Evolutionary conservation across 2,797 vertebrate genomes (phyloP).

Genomic region (Crossoptilon crossoptilon): DNA sequence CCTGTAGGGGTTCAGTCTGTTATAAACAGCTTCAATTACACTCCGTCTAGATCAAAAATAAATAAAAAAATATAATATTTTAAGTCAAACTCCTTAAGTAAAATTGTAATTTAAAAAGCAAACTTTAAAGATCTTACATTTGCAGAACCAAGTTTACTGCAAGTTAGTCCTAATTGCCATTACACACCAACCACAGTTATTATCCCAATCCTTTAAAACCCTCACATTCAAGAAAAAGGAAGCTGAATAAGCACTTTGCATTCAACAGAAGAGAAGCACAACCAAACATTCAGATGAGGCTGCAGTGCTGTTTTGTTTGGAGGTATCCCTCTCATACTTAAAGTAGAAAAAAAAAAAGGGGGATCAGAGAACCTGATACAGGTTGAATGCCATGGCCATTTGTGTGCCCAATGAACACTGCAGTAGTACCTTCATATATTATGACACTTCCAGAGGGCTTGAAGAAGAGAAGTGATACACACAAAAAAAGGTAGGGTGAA

Average conservation of each 20-base stretch:
- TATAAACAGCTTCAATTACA: conserved; percentile 99
- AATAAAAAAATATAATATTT: conserved; percentile 44
- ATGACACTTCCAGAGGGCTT: neutral
- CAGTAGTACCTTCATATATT: neutral
- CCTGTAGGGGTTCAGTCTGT: conserved; percentile 98
- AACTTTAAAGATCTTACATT: neutral
- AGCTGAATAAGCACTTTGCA: neutral
- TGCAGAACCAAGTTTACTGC: neutral
- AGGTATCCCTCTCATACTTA: neutral
- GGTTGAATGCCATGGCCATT: neutral
- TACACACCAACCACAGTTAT: neutral
- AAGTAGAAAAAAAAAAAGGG: neutral
- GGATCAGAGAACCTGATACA: neutral
- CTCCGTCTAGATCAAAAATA: conserved; percentile 87
- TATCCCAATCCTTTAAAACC: neutral
- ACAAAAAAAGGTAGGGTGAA: neutral
- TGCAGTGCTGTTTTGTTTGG: neutral
- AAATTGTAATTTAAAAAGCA: neutral
- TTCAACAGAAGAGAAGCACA: neutral
- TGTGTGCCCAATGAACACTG: neutral
- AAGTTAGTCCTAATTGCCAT: neutral
- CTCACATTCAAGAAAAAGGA: neutral
- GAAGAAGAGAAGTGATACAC: neutral
- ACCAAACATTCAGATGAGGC: neutral
- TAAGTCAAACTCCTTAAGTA: neutral